phyloP scores from a whole-genome alignment of 53 echinoderm and acorn worm genomes.

The Holothuria scabra region DNA sequence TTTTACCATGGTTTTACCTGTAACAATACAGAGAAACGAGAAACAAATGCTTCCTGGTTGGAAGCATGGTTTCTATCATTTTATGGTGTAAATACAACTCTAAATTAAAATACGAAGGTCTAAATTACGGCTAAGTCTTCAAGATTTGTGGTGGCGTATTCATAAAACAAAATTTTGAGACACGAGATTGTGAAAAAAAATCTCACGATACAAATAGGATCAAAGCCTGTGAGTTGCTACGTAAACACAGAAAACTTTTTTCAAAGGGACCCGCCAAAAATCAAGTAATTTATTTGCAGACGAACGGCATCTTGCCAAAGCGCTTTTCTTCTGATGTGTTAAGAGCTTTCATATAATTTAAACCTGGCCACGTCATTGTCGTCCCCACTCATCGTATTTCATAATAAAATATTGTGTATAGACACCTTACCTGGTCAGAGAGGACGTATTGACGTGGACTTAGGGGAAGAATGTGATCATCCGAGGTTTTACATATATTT shows the following conservation, averaged over 20 bases:
- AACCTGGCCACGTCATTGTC: conserved; percentile 8
- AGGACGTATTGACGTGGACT: too few species aligned
- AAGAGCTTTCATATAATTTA: conserved; percentile 32
- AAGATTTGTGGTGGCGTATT: conserved; percentile 39
- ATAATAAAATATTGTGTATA: neutral
- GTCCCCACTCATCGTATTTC: conserved; percentile 1
- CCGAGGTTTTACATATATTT: too few species aligned
- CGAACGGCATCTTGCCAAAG: conserved; percentile 7
- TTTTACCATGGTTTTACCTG: too few species aligned
- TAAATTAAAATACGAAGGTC: neutral
- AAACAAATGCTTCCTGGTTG: too few species aligned
- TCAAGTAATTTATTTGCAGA: conserved; percentile 23
- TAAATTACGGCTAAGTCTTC: neutral
- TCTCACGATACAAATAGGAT: conserved; percentile 11
- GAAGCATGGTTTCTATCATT: too few species aligned
- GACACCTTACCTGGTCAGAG: conserved; percentile 4
- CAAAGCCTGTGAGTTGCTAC: conserved; percentile 12
- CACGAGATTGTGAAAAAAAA: neutral
- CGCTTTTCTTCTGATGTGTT: conserved; percentile 3
- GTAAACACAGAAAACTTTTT: conserved; percentile 7
- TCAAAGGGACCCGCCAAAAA: conserved; percentile 33
- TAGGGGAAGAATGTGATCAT: too few species aligned
- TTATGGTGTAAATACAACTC: too few species aligned
- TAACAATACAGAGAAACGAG: too few species aligned
- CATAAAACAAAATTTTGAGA: conserved; percentile 23